phyloP scores from a whole-genome alignment of 2,113 vertebrate species.

The Oophaga pumilio region DNA sequence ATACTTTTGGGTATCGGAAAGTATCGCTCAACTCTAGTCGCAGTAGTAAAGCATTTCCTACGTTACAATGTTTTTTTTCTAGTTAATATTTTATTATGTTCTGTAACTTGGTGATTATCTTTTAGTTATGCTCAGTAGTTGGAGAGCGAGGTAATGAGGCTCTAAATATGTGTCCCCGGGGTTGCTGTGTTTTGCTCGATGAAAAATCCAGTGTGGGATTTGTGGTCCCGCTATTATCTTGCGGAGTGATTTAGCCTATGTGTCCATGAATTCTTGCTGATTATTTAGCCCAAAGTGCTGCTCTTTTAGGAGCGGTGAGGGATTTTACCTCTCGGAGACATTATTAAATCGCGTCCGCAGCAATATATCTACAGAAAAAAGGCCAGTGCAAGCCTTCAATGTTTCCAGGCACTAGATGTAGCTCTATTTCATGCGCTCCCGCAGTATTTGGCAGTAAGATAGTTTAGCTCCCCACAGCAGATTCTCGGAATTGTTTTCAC shows the following conservation, averaged over 20 bases:
- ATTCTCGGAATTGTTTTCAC: slow-evolving; percentile 18
- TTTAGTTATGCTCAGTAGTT: background rate
- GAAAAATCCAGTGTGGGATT: background rate
- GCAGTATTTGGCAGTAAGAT: background rate
- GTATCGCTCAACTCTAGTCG: too few relatives aligned
- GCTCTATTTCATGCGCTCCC: background rate
- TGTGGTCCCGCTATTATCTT: background rate
- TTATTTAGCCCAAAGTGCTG: slow-evolving; percentile 2
- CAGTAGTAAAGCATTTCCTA: background rate
- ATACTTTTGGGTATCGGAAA: too few relatives aligned
- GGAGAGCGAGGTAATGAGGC: background rate
- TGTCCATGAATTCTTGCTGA: background rate
- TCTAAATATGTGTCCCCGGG: background rate
- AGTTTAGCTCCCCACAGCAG: background rate
- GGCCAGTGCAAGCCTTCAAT: background rate
- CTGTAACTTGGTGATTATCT: background rate
- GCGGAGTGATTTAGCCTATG: background rate
- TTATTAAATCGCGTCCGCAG: background rate
- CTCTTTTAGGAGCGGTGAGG: background rate
- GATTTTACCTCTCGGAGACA: background rate
- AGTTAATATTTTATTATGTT: background rate
- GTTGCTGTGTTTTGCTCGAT: background rate
- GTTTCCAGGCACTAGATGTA: background rate
- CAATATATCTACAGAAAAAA: background rate
- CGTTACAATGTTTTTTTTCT: background rate